phyloP scores from a whole-genome alignment of 2,113 vertebrate species.

The Fulmarus glacialis region DNA sequence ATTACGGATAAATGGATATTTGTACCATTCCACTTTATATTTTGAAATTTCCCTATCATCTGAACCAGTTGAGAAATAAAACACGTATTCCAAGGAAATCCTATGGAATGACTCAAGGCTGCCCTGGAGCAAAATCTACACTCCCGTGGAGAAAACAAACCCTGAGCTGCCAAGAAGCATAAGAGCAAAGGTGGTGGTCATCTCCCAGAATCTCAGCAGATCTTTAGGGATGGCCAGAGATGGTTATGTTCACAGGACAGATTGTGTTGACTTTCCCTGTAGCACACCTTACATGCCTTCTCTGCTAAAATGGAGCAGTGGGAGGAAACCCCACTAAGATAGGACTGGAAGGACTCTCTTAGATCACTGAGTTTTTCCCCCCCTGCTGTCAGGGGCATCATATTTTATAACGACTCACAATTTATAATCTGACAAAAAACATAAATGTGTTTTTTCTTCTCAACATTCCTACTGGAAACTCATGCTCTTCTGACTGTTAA shows the following conservation, averaged over 20 bases:
- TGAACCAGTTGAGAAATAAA: background rate
- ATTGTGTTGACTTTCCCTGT: background rate
- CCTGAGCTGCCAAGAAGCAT: background rate
- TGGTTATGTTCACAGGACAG: background rate
- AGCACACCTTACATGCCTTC: background rate
- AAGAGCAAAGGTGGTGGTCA: background rate
- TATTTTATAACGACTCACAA: background rate
- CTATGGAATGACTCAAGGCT: background rate
- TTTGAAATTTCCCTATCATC: background rate
- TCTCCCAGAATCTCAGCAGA: rapidly evolving
- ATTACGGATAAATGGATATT: background rate
- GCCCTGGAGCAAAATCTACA: background rate
- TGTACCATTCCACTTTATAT: background rate
- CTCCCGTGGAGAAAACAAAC: background rate
- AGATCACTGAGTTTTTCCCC: no score
- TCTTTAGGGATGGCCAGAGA: background rate
- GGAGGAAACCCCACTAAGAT: background rate
- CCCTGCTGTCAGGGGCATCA: background rate
- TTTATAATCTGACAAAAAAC: background rate
- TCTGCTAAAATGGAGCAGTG: background rate
- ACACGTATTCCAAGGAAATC: background rate
- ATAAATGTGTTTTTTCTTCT: background rate
- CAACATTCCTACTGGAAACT: background rate
- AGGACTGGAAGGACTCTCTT: no score
- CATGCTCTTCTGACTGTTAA: background rate